A percentile compares a stretch with the other conserved stretches of the same genome.
phyloP scores from a whole-genome alignment of 2,888 invertebrate genomes.

The Hemithea aestivaria region DNA sequence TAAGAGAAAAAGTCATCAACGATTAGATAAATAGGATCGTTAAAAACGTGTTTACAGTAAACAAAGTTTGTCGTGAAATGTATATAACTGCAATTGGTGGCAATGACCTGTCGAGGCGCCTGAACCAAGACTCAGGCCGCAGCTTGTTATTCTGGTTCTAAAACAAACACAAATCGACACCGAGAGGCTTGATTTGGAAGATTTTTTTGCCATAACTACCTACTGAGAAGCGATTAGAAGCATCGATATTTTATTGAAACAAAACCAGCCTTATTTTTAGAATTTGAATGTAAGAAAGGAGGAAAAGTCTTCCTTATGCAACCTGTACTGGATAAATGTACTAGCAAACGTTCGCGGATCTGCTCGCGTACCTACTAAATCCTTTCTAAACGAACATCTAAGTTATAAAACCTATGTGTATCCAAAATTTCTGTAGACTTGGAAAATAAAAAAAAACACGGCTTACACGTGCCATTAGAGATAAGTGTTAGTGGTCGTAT shows the following conservation, averaged over 20 bases:
- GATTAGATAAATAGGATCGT: conserved; percentile 48
- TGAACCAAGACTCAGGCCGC: conserved; percentile 33
- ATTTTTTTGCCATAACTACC: conserved; percentile 21
- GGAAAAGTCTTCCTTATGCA: conserved; percentile 4
- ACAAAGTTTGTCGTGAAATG: conserved; percentile 58
- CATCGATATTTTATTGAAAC: conserved; percentile 17
- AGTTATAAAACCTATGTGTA: too few species aligned
- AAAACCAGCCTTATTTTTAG: conserved; percentile 10
- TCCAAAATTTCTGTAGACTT: too few species aligned
- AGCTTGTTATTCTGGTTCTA: conserved; percentile 67
- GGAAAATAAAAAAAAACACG: too few species aligned
- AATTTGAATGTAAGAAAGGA: conserved; percentile 4
- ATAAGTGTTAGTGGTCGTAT: conserved; percentile 1
- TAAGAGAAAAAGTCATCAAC: conserved; percentile 17
- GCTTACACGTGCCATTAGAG: background rate
- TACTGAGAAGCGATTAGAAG: conserved; percentile 23
- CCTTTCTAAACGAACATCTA: too few species aligned
- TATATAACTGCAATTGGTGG: conserved; percentile 73
- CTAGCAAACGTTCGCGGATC: too few species aligned
- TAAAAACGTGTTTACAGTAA: conserved; percentile 61
- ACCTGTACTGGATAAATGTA: too few species aligned
- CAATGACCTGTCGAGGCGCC: conserved; percentile 68
- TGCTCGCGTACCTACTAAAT: too few species aligned
- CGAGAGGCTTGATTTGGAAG: conserved; percentile 22
- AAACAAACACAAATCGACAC: conserved; percentile 45